A percentile compares a stretch with the other conserved stretches of the same genome.
Evolutionary conservation across 1,140 invertebrate species (phyloP).

Genomic region (Nasonia longicornis): DNA sequence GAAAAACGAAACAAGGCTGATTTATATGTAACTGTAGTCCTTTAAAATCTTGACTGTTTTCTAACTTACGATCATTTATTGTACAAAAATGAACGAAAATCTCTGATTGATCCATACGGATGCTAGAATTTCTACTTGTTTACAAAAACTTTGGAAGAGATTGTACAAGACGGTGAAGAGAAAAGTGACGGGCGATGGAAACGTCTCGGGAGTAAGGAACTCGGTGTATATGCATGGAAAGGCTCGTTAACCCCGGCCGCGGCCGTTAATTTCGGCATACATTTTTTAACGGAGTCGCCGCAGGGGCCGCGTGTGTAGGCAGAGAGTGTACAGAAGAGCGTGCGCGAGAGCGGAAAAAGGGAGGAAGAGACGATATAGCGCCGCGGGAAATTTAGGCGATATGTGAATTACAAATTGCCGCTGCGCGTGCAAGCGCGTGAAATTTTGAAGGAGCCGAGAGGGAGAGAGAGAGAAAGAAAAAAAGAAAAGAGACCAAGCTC

Average conservation of each 20-base stretch:
- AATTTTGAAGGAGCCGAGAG: constrained; percentile 17
- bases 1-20: background rate
- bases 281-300: constrained; percentile 30
- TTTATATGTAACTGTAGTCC: background rate
- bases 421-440: background rate
- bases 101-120: background rate
- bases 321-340: constrained; percentile 16
- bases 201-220: background rate
- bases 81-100: background rate
- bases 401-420: constrained; percentile 23
- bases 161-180: background rate
- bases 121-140: too few relatives aligned
- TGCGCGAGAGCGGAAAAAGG: constrained; percentile 19
- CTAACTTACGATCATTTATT: background rate
- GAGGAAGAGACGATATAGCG: constrained; percentile 5
- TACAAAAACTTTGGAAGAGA: background rate
- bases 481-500: background rate
- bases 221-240: background rate
- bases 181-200: background rate
- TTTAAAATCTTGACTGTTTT: background rate
- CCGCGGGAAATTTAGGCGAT: background rate
- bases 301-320: constrained; percentile 1
- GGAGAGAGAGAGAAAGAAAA: background rate
- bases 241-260: constrained; percentile 19
- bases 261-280: constrained; percentile 11